These are phyloP conservation scores for Adrianichthys oophorus DNA, from an alignment of 2,797 vertebrate genomes.

Conservation along the genomic window DNA sequence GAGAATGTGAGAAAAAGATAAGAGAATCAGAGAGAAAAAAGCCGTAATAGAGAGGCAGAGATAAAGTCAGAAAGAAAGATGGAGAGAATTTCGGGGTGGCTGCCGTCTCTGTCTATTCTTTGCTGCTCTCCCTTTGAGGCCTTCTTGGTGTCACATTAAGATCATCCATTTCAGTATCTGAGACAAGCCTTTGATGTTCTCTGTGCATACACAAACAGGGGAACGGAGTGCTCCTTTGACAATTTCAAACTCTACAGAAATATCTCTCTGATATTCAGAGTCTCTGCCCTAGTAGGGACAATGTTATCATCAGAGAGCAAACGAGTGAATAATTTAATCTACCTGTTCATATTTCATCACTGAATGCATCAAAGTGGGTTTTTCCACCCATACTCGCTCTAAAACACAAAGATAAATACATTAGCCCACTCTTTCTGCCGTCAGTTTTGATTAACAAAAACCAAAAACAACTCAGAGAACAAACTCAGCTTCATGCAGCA, in stretches of 20 bases:
- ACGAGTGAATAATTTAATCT: constrained; percentile 71
- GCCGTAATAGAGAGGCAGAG: constrained; percentile 41
- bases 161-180: constrained; percentile 73
- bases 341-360: constrained; percentile 71
- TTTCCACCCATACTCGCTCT: constrained; percentile 18
- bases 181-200: constrained; percentile 77
- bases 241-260: constrained; percentile 67
- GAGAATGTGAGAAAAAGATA: constrained; percentile 30
- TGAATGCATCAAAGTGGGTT: constrained; percentile 58
- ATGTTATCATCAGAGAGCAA: constrained; percentile 62
- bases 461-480: too few species aligned
- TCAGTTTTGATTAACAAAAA: constrained; percentile 4
- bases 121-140: constrained; percentile 67
- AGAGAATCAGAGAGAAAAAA: constrained; percentile 46
- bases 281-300: constrained; percentile 64
- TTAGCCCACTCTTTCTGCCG: constrained; percentile 13
- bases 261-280: constrained; percentile 55
- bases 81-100: constrained; percentile 40
- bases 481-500: too few species aligned
- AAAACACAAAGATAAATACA: constrained; percentile 33
- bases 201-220: constrained; percentile 76
- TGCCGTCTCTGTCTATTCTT: constrained; percentile 64
- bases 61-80: constrained; percentile 29
- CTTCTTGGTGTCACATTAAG: constrained; percentile 71
- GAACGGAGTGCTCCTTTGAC: constrained; percentile 67